Base-by-base conservation (phyloP, 2,888 invertebrate species). In the Monoplex corrugatus region DNA sequence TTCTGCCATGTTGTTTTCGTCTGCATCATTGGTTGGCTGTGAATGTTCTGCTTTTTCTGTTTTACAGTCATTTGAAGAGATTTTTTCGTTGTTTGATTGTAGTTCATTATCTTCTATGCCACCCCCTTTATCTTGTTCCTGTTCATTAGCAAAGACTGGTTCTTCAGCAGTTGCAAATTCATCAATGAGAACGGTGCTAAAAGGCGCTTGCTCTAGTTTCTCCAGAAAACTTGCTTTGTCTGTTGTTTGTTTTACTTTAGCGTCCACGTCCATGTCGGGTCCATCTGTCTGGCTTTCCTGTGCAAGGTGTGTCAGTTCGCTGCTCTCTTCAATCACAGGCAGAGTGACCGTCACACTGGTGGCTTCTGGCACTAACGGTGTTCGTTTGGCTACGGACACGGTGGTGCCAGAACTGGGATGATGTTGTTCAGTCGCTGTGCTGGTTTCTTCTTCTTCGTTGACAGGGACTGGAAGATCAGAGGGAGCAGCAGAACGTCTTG, bases 301-400 rank as follows among this genome's bases (percentile, higher is more conserved):
- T 43, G 23, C 38, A 35, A 13, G 16, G 13, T 80, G 78, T 13
- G 78, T 40, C 40, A 40, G 28, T 32, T 88, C 88, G 28, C 23
- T 68, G 68, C 13, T 44, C 35, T 88, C 82, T 57, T 44, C 88
- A 43, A 82, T 75, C 13, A 40, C 83, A 68, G 88, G 88, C 44
- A 88, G 32, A 2, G 57, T 88, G 43, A 88, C 88, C 32, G 63
- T 88, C n/a, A 88, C 68, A 68, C 88, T 68, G 43, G 80, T 83
- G n/a, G 88, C 23, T 63, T 88, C 83, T 28, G 0, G 16, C 16
- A 23, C 63, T 0, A 44, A 1, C 3, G 35, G 38, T 32, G 35
- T 84, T 45, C 57, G 50, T 45, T 50, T 57, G 32, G 50, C n/a
- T 38, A 35, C 57, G n/a, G 84, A 10, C 50, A 38, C 16, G 23